Evolutionary conservation across 1,140 invertebrate species (phyloP).

Genomic region (Nixonia krombeini): DNA sequence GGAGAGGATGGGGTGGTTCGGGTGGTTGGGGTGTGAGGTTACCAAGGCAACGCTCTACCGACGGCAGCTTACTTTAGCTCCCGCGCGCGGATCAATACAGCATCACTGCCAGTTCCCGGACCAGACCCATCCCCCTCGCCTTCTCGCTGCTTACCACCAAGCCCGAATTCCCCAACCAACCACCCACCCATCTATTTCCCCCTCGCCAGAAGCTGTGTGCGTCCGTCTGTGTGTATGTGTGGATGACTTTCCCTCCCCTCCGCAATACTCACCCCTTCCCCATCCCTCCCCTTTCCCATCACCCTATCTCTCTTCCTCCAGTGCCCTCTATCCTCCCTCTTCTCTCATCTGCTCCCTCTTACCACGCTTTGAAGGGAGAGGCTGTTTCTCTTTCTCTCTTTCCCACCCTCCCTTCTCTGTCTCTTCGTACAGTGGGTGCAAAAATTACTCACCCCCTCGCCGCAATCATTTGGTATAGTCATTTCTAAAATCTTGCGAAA

Average conservation of each 20-base stretch:
- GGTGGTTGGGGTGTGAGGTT: conserved; percentile 67
- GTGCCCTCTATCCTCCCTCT: conserved; percentile 1
- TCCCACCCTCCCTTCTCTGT: conserved; percentile 1
- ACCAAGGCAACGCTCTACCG: conserved; percentile 72
- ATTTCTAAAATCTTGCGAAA: background rate
- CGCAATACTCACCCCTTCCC: too few species aligned
- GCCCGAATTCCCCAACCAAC: conserved; percentile 1
- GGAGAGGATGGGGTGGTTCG: background rate
- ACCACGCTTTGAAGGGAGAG: too few species aligned
- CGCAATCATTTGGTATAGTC: conserved; percentile 4
- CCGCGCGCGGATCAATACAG: conserved; percentile 69
- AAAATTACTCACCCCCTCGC: conserved; percentile 55
- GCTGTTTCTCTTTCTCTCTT: conserved; percentile 7
- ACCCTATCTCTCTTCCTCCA: conserved; percentile 2
- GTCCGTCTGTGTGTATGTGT: too few species aligned
- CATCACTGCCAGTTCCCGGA: conserved; percentile 67
- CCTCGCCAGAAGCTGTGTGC: too few species aligned
- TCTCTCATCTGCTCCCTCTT: background rate
- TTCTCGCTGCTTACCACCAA: conserved; percentile 18
- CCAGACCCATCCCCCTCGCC: conserved; percentile 61
- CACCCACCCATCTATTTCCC: conserved; percentile 6
- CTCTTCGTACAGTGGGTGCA: conserved; percentile 44
- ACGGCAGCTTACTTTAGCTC: conserved; percentile 68
- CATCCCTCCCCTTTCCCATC: conserved; percentile 2
- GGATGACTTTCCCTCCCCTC: too few species aligned